Conservation (phyloP, 2,113 vertebrate genomes). For the Poeciliopsis occidentalis region DNA sequence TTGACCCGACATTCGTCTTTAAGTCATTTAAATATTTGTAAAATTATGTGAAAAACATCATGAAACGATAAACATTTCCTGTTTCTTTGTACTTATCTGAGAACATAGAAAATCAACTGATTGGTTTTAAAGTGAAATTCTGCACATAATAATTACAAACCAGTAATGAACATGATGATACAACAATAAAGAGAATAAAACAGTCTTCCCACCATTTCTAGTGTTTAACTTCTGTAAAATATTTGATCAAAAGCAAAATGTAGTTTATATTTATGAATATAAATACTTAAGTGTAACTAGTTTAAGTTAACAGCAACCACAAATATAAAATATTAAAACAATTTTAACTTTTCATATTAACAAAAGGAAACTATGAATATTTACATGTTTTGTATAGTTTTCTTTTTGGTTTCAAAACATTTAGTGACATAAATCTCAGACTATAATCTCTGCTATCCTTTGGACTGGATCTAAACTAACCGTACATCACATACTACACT, state of each 20-base stretch:
- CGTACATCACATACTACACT: too few species aligned
- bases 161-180: conserved; percentile 31
- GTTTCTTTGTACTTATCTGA: neutral
- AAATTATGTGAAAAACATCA: too few species aligned
- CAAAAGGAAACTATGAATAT: neutral
- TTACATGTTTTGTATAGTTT: too few species aligned
- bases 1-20: neutral
- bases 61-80: too few species aligned
- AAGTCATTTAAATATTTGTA: neutral
- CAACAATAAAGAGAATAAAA: neutral
- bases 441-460: too few species aligned
- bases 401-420: too few species aligned
- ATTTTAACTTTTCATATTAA: conserved; percentile 7
- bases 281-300: conserved; percentile 8
- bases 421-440: too few species aligned
- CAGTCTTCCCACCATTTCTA: neutral
- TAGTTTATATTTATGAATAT: conserved; percentile 14
- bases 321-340: too few species aligned
- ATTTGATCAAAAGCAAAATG: neutral
- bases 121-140: conserved; percentile 35
- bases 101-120: conserved; percentile 32
- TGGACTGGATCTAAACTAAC: too few species aligned
- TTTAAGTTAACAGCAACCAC: too few species aligned
- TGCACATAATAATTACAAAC: conserved; percentile 47
- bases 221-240: neutral